phyloP scores from a whole-genome alignment of 2,888 invertebrate genomes.

The Drosophila robusta region DNA sequence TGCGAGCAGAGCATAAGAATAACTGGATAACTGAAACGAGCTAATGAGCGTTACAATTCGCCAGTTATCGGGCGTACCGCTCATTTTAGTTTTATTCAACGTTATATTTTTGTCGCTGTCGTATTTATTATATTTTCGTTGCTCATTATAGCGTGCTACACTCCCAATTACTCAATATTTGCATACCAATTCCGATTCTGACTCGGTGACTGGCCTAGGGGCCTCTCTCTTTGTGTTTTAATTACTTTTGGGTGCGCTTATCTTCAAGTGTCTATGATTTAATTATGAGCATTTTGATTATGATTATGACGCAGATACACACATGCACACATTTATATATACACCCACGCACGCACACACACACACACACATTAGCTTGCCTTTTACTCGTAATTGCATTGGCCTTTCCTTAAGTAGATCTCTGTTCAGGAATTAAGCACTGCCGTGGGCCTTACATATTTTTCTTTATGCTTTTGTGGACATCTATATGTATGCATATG shows the following conservation, averaged over 20 bases:
- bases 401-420: slow-evolving; percentile 2
- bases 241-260: slow-evolving; percentile 60
- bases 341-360: neutral
- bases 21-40: neutral
- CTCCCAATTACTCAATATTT: slow-evolving; percentile 61
- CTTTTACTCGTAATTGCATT: slow-evolving; percentile 9
- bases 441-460: too few species aligned
- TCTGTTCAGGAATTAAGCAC: neutral
- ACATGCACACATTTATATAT: neutral
- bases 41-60: neutral
- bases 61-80: slow-evolving; percentile 16
- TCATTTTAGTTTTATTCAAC: slow-evolving; percentile 1
- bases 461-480: too few species aligned
- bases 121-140: slow-evolving; percentile 1
- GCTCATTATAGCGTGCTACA: slow-evolving; percentile 38
- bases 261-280: slow-evolving; percentile 59
- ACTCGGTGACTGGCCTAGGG: slow-evolving; percentile 23
- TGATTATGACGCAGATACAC: slow-evolving; percentile 45
- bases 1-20: neutral
- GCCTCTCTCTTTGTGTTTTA: slow-evolving; percentile 43
- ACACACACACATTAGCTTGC: neutral
- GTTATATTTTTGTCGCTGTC: slow-evolving; percentile 2
- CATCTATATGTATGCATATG: neutral
- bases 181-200: slow-evolving; percentile 49
- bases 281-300: slow-evolving; percentile 55